Evolutionary conservation across 2,797 vertebrate species (phyloP), one percentile per base, ranked within the genome.

Genomic region (Pogoniulus pusillus): DNA sequence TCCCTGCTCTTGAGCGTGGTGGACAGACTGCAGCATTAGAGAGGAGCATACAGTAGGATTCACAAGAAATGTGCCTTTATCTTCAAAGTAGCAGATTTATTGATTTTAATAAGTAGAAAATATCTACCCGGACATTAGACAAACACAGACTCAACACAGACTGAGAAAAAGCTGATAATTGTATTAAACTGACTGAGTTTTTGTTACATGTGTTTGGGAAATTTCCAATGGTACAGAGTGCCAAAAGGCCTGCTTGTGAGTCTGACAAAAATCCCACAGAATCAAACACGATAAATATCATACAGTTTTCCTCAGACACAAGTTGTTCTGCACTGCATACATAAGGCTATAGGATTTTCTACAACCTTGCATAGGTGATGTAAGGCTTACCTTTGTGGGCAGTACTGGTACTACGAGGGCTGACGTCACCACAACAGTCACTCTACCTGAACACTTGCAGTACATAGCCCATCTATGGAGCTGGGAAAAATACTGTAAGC

Each of bases 61-160:
- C 85, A 94, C 80, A 86, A 96, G 81, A 96, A 97, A 94, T 86
- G 83, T 95, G 93, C 85, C 93, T 97, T 96, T 97, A 95, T 93
- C 80, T 94, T 93, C 87, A 93, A 96, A 96, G 89, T 80, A 96
- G 96, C 97, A 97, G 96, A 97, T 97, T 97, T 97, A 97, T 97
- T 97, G 97, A 96, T 97, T 97, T 97, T 96, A 96, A 95, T 97
- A 97, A 97, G 94, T 91, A 96, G 96, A 97, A 97, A 97, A 97
- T 97, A 97, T 97, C 96, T 96, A 95, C 95, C 94, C 51, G 96
- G 97, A 97, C 97, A 97, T 96, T 96, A 97, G 97, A 97, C 95
- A 97, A 97, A 97, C 97, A 97, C 90, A 97, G 96, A 97, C 96
- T 97, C 96, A 97, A 97, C 96, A 97, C 96, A 97, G 96, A 96